phyloP scores from a whole-genome alignment of 2,888 invertebrate species.

The Rhagium mordax region DNA sequence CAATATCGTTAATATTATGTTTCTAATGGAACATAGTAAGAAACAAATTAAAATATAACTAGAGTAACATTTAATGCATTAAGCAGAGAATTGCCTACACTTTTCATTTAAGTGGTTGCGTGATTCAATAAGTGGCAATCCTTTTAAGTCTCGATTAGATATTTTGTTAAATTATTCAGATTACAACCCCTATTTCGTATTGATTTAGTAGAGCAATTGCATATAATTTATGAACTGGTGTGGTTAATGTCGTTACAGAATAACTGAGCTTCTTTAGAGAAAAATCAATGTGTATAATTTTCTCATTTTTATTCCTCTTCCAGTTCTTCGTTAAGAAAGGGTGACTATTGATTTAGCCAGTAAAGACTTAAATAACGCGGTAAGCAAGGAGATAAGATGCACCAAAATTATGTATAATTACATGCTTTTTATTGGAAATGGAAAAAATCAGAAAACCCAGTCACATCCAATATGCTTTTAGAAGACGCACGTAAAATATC shows the following conservation, averaged over 20 bases:
- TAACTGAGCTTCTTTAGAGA: background rate
- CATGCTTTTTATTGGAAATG: no score
- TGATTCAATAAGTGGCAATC: background rate
- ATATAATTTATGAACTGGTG: background rate
- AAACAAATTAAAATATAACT: background rate
- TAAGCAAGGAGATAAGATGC: no score
- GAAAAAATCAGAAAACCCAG: no score
- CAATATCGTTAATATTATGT: no score
- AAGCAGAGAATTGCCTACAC: background rate
- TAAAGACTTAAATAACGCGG: no score
- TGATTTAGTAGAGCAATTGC: background rate
- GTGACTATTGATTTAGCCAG: no score
- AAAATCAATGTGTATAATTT: no score
- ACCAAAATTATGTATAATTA: no score
- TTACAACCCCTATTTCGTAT: background rate
- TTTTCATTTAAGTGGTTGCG: background rate
- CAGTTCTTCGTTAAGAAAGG: no score
- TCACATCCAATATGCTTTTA: no score
- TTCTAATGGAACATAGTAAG: background rate
- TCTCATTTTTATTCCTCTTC: no score
- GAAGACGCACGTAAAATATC: no score
- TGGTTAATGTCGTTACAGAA: background rate
- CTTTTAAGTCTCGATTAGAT: background rate
- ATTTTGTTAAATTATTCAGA: background rate
- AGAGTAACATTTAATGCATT: background rate